phyloP scores from a whole-genome alignment of 2,888 invertebrate genomes.

The Formica aserva region DNA sequence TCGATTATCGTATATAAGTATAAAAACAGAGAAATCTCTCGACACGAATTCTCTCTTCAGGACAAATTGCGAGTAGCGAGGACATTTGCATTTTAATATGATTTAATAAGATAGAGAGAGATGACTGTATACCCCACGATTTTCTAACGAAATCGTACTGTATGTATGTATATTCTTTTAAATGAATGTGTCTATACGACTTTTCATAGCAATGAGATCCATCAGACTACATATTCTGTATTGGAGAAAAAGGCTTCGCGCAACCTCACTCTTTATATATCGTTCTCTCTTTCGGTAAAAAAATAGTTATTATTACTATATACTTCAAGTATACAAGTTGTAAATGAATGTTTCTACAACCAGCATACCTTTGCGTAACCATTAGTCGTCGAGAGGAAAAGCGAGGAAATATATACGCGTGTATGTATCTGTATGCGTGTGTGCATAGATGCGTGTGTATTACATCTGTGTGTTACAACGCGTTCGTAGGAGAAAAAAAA shows the following conservation, averaged over 20 bases:
- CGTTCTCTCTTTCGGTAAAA: conserved; percentile 51
- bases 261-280: conserved; percentile 57
- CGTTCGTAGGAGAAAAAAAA: conserved; percentile 1
- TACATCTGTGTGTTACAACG: conserved; percentile 23
- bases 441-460: not conserved
- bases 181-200: conserved; percentile 28
- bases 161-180: conserved; percentile 55
- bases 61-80: conserved; percentile 37
- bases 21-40: conserved; percentile 3
- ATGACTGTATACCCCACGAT: conserved; percentile 42
- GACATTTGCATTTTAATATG: conserved; percentile 42
- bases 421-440: not conserved
- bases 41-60: conserved; percentile 32
- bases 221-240: conserved; percentile 33
- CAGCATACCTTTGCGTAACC: conserved; percentile 43
- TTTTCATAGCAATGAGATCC: conserved; percentile 40
- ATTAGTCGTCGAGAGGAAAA: conserved; percentile 52
- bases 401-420: conserved; percentile 36
- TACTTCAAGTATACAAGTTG: conserved; percentile 55
- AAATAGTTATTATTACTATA: conserved; percentile 49
- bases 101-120: conserved; percentile 38
- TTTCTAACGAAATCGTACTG: conserved; percentile 45
- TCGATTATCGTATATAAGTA: conserved; percentile 14
- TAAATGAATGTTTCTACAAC: conserved; percentile 53
- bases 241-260: conserved; percentile 47